Percentiles rank a stretch among this genome's conserved stretches.
phyloP scores from a whole-genome alignment of 2,888 invertebrate genomes.

The Agrenia bidenticulata region DNA sequence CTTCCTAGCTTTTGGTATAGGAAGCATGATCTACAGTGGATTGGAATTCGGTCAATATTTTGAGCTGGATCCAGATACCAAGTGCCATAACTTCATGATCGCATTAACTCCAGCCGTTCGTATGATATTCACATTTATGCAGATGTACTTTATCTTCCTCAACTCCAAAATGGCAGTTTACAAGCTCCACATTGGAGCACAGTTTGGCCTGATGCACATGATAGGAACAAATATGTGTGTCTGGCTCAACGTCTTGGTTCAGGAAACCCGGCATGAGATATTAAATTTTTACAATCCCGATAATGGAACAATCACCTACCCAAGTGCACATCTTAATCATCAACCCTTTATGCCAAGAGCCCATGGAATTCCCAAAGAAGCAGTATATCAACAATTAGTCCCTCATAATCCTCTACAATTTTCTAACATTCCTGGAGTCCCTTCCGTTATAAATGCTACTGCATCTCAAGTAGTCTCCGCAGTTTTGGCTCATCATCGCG shows the following conservation, averaged over 20 bases:
- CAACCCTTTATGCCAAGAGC: background rate
- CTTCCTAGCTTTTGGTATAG: constrained; percentile 93
- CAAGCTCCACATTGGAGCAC: constrained; percentile 64
- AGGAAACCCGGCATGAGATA: constrained; percentile 94
- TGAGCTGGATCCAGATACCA: constrained; percentile 83
- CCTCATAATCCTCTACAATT: too few relatives aligned
- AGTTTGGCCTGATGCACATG: constrained; percentile 98
- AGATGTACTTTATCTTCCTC: constrained; percentile 97
- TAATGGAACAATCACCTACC: constrained; percentile 39
- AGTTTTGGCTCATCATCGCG: constrained; percentile 29
- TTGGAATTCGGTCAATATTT: constrained; percentile 93
- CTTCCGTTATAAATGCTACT: constrained; percentile 14
- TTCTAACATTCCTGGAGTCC: background rate
- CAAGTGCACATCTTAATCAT: background rate
- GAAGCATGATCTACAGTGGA: constrained; percentile 94
- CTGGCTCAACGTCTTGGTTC: constrained; percentile 91
- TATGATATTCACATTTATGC: constrained; percentile 94
- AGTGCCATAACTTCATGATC: constrained; percentile 85
- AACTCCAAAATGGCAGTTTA: constrained; percentile 60
- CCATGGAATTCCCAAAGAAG: background rate
- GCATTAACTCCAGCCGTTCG: constrained; percentile 87
- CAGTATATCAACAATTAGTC: too few relatives aligned
- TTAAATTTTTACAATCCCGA: constrained; percentile 86
- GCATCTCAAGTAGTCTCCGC: background rate
- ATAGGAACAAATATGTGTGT: constrained; percentile 96